Evolutionary conservation across 2,797 vertebrate species (phyloP).

Genomic region (Rhincodon typus): DNA sequence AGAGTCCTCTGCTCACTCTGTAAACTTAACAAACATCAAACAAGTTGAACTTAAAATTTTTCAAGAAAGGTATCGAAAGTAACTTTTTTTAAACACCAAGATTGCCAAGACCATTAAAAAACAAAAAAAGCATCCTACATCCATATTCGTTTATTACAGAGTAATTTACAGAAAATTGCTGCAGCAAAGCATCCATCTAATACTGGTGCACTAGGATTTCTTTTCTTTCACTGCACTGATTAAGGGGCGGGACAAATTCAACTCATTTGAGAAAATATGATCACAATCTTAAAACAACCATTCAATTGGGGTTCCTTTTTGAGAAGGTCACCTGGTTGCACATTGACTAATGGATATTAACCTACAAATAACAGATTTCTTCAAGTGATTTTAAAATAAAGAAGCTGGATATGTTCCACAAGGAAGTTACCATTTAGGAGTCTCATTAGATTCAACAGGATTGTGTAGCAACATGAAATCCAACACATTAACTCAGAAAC

Average conservation of each 20-base stretch:
- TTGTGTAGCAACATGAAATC: not conserved
- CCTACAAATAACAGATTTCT: not conserved
- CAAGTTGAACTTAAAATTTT: not conserved
- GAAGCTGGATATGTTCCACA: not conserved
- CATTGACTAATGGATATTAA: not conserved
- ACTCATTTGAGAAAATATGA: not conserved
- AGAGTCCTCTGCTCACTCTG: not conserved
- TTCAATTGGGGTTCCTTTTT: not conserved
- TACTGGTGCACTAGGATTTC: not conserved
- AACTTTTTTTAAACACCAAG: not conserved
- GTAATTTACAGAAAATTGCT: not conserved
- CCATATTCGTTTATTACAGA: not conserved
- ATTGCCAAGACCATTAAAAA: not conserved
- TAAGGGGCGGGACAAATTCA: not conserved
- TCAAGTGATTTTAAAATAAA: not conserved
- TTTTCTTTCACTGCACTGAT: not conserved
- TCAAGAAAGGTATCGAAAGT: not conserved
- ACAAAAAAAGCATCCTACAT: not conserved
- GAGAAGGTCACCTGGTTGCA: not conserved
- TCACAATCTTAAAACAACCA: not conserved
- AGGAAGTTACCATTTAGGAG: not conserved
- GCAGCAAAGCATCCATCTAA: not conserved
- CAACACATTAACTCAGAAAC: not conserved
- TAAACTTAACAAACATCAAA: not conserved
- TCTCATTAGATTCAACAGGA: not conserved